These are phyloP conservation scores for Luffia ferchaultella DNA, from an alignment of 2,888 invertebrate genomes.

Conservation along the genomic window DNA sequence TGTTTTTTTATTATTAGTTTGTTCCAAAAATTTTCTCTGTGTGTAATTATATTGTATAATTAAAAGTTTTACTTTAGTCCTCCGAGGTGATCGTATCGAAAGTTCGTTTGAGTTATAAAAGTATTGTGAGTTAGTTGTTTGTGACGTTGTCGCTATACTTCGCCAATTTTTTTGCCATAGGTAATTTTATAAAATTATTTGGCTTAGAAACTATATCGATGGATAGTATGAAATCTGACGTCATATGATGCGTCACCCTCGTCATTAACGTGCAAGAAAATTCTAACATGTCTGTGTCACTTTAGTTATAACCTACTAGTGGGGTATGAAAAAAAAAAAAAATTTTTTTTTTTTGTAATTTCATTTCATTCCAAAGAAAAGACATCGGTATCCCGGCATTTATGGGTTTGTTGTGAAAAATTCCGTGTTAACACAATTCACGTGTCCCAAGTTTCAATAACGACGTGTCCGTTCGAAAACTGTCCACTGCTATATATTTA, in stretches of 20 bases:
- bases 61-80: conserved; percentile 26
- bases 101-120: conserved; percentile 30
- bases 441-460: conserved; percentile 15
- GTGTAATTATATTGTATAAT: conserved; percentile 13
- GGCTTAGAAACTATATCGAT: not conserved
- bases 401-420: conserved; percentile 40
- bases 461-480: conserved; percentile 34
- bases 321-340: conserved; percentile 24
- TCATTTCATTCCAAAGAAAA: conserved; percentile 65
- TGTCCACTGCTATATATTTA: conserved; percentile 20
- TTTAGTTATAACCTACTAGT: conserved; percentile 30
- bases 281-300: conserved; percentile 39
- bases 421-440: conserved; percentile 22
- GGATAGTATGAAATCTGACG: not conserved
- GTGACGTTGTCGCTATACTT: conserved; percentile 21
- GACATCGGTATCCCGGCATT: conserved; percentile 58
- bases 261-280: conserved; percentile 34
- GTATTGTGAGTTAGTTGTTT: conserved; percentile 26
- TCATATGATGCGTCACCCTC: conserved; percentile 8
- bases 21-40: not conserved
- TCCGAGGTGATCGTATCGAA: conserved; percentile 29
- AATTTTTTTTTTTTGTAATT: conserved; percentile 23
- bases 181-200: conserved; percentile 23
- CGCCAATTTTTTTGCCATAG: conserved; percentile 64
- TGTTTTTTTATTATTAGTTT: conserved; percentile 1